A percentile compares a stretch with the other conserved stretches of the same genome.
Evolutionary conservation across 2,113 vertebrate genomes (phyloP).

Genomic region (Lanius collurio): DNA sequence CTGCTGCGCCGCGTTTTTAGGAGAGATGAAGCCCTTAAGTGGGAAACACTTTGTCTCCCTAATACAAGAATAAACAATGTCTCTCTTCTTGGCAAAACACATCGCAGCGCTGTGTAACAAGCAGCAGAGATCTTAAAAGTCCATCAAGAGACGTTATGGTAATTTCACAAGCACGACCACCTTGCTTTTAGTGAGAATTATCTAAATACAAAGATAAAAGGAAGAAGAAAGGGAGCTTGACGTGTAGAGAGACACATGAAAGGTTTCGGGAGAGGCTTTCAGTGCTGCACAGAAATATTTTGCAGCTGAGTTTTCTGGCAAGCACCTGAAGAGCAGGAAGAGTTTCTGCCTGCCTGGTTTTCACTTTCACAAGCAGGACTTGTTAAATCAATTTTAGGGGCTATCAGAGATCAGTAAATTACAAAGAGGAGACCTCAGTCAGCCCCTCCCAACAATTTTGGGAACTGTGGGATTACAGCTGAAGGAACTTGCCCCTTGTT

Average conservation of each 20-base stretch:
- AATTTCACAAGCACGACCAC: constrained; percentile 17
- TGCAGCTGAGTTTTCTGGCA: constrained; percentile 20
- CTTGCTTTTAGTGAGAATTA: constrained; percentile 60
- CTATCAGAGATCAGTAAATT: not conserved
- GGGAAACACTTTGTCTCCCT: constrained; percentile 54
- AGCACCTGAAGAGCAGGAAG: not conserved
- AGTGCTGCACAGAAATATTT: not conserved
- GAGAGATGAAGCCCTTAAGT: constrained; percentile 53
- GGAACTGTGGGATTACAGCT: not conserved
- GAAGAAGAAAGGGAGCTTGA: constrained; percentile 42
- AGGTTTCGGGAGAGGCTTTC: constrained; percentile 14
- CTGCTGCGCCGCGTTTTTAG: not conserved
- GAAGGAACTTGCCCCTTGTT: not conserved
- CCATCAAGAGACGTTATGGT: constrained; percentile 41
- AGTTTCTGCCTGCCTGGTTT: constrained; percentile 17
- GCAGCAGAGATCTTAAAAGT: constrained; percentile 42
- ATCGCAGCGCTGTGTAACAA: not conserved
- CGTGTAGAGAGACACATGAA: constrained; percentile 55
- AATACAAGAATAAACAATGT: constrained; percentile 59
- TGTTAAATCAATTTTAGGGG: not conserved
- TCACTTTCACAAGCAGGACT: not conserved
- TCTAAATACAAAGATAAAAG: constrained; percentile 61
- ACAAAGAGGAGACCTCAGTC: not conserved
- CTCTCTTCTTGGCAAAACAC: constrained; percentile 43
- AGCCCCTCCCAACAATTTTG: not conserved